Conservation (phyloP, 2,888 invertebrate species). For the Craniophora ligustri region DNA sequence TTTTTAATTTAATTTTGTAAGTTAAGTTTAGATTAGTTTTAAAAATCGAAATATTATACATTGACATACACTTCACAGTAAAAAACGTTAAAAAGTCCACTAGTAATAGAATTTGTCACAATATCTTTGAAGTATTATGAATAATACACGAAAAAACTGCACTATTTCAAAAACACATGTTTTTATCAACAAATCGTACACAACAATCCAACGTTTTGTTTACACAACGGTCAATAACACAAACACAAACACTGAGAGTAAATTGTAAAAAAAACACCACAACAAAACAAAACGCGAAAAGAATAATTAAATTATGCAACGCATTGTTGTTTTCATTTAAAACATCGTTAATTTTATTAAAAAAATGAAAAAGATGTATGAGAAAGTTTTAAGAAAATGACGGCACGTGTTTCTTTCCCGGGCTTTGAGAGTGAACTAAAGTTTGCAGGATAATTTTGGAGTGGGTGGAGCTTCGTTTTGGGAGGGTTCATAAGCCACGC, state of each 20-base stretch:
- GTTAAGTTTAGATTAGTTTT: no score
- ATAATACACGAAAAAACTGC: slow-evolving; percentile 2
- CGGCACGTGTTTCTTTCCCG: slow-evolving; percentile 7
- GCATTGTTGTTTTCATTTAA: background rate
- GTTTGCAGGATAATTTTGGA: slow-evolving; percentile 16
- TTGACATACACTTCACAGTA: no score
- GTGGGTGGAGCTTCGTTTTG: slow-evolving; percentile 12
- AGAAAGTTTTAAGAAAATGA: background rate
- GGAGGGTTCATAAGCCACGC: slow-evolving; percentile 54
- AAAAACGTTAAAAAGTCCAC: no score
- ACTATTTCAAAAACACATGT: background rate
- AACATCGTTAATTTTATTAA: background rate
- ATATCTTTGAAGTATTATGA: background rate
- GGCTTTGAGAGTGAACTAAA: slow-evolving; percentile 14
- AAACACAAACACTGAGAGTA: slow-evolving; percentile 48
- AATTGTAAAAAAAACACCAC: slow-evolving; percentile 10
- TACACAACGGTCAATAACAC: slow-evolving; percentile 48
- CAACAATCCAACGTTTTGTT: slow-evolving; percentile 14
- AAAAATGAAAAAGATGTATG: background rate
- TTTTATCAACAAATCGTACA: background rate
- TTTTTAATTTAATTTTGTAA: no score
- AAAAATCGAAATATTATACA: no score
- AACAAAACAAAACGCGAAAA: background rate
- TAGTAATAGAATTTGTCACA: background rate
- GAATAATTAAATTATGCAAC: background rate